Evolutionary conservation across 2,113 vertebrate species (phyloP), one percentile per base, ranked within the genome.

Genomic region (Nycticorax nycticorax): DNA sequence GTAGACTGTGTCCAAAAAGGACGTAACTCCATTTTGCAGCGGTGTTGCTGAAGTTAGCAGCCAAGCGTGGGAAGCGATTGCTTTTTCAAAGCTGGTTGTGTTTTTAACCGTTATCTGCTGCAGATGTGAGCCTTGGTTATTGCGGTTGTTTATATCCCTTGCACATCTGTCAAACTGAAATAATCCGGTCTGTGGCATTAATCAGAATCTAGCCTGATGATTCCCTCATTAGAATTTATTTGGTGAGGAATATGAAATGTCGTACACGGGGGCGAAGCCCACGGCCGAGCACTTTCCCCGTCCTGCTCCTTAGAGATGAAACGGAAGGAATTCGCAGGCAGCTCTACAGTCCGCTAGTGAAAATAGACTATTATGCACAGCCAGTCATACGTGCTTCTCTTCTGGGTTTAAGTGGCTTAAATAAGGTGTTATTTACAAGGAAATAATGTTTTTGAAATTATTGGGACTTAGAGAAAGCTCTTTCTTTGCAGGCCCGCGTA

Each of bases 391-490:
- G 19, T 47, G 48, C 53, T 96, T 91, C 91, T 89, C 37, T 92
- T 97, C 92, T 93, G 91, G 59, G 72, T 93, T 97, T 96, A 95
- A 92, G 93, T 93, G 91, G 92, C 93, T 94, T 91, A 93, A 94
- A 63, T 93, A 82, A 96, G 83, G 83, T 94, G 91, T 87, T 89
- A 86, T 98, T 97, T 98, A 94, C 92, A 86, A 93, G 81, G 78
- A 91, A 97, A 97, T 98, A 97, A 80, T 95, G 97, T 98, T 98
- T 97, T 97, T 97, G 88, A 98, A 98, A 98, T 98, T 97, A 97
- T 97, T 97, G 96, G 94, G 98, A 97, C 95, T 98, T 98, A 96
- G 78, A 96, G 96, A 97, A 95, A 95, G 92, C 94, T 95, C 37
- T 96, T 95, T 94, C 89, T 88, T 89, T 88, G 81, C 94, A 97